Conservation (phyloP, 2,113 vertebrate genomes). For the Entelurus aequoreus region DNA sequence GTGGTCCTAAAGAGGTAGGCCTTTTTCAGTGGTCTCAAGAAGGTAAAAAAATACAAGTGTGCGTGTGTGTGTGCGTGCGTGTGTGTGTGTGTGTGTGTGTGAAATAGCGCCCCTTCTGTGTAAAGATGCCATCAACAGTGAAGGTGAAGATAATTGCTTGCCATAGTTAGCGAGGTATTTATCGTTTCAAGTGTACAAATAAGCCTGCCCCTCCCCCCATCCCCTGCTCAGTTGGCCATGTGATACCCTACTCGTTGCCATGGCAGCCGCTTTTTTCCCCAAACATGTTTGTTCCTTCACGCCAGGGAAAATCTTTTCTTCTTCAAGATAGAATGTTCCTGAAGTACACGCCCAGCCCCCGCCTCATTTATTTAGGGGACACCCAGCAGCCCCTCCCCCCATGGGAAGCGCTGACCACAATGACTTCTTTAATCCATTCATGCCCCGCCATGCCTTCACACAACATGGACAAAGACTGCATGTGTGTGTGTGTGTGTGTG, state of each 20-base stretch:
- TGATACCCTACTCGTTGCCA: conserved; percentile 63
- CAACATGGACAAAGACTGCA: conserved; percentile 35
- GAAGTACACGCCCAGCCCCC: not conserved
- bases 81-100: too few relatives aligned
- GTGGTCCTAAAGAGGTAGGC: too few relatives aligned
- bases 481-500: not conserved
- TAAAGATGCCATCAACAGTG: too few relatives aligned
- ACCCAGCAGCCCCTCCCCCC: conserved; percentile 22
- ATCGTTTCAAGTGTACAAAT: too few relatives aligned
- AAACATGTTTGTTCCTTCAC: conserved; percentile 29
- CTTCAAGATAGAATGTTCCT: conserved; percentile 27
- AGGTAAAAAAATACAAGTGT: too few relatives aligned
- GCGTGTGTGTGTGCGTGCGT: too few relatives aligned
- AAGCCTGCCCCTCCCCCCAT: conserved; percentile 19
- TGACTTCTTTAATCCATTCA: conserved; percentile 30
- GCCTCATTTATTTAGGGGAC: conserved; percentile 40
- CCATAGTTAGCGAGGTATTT: too few relatives aligned
- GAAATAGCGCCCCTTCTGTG: too few relatives aligned
- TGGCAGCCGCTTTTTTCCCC: conserved; percentile 38
- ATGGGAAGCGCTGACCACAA: conserved; percentile 45
- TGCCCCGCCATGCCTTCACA: conserved; percentile 21
- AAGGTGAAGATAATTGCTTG: too few relatives aligned
- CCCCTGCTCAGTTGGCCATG: conserved; percentile 18
- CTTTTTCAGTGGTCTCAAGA: too few relatives aligned
- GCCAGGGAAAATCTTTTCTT: conserved; percentile 39